Evolutionary conservation across 2,888 invertebrate species (phyloP).

Genomic region (Perithous albicinctus): DNA sequence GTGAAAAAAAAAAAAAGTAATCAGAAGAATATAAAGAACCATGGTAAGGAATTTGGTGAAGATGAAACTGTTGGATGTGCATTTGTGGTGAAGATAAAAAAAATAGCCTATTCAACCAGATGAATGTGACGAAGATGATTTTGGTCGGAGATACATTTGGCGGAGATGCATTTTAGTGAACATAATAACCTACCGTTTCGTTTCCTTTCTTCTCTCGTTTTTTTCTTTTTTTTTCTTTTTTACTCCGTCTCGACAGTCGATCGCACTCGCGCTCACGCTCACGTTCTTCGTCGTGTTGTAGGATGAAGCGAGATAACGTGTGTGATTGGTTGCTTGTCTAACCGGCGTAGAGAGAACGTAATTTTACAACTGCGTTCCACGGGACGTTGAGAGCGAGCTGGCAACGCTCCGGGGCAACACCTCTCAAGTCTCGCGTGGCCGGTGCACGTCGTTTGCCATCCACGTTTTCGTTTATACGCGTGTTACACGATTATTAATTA

Average conservation of each 20-base stretch:
- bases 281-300: no score
- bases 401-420: slow-evolving; percentile 50
- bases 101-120: neutral
- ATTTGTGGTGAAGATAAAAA: neutral
- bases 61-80: neutral
- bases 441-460: slow-evolving; percentile 58
- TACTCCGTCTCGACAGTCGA: slow-evolving; percentile 13
- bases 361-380: slow-evolving; percentile 34
- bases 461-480: slow-evolving; percentile 44
- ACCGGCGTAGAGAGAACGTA: slow-evolving; percentile 41
- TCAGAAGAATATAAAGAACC: neutral
- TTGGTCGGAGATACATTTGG: neutral
- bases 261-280: slow-evolving; percentile 37
- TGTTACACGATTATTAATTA: neutral
- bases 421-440: slow-evolving; percentile 53
- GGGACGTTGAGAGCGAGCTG: slow-evolving; percentile 15
- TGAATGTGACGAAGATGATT: neutral
- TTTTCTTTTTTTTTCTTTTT: slow-evolving; percentile 6
- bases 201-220: slow-evolving; percentile 14
- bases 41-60: neutral
- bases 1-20: neutral
- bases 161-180: slow-evolving; percentile 15
- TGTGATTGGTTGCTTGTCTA: slow-evolving; percentile 13
- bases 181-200: slow-evolving; percentile 20
- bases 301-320: slow-evolving; percentile 20